Conservation (phyloP, 2,888 invertebrate species). For the Diadromus collaris region DNA sequence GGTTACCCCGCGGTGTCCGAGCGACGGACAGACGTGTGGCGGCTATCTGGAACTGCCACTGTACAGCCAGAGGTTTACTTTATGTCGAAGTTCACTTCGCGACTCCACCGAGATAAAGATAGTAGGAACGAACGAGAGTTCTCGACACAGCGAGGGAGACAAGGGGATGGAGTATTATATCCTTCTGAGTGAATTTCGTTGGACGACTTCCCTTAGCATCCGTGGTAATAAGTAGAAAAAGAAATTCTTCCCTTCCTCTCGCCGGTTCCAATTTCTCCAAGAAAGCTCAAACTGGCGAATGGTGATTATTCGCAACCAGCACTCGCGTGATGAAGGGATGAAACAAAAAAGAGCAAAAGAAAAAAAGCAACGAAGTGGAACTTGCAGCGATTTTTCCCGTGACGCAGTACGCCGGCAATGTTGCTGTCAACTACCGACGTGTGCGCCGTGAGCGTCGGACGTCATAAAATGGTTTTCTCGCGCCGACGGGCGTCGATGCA, state of each 20-base stretch:
- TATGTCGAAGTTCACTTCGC: conserved; percentile 63
- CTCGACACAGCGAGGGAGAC: conserved; percentile 2
- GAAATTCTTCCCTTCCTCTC: conserved; percentile 45
- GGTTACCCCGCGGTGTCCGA: conserved; percentile 5
- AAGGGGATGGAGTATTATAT: conserved; percentile 17
- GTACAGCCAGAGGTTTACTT: conserved; percentile 59
- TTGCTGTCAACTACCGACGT: conserved; percentile 26
- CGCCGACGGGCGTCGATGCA: conserved; percentile 47
- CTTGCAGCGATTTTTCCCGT: conserved; percentile 43
- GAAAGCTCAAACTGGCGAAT: conserved; percentile 51
- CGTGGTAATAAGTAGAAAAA: conserved; percentile 36
- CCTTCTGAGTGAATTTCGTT: conserved; percentile 49
- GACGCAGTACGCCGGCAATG: conserved; percentile 8
- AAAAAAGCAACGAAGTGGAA: conserved; percentile 16
- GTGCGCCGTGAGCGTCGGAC: conserved; percentile 5
- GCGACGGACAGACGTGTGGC: conserved; percentile 10
- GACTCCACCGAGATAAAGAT: conserved; percentile 48
- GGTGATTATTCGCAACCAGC: conserved; percentile 57
- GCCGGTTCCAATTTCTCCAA: conserved; percentile 52
- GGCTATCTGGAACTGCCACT: conserved; percentile 10
- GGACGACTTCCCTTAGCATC: conserved; percentile 45
- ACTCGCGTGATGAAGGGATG: conserved; percentile 48
- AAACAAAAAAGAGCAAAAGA: conserved; percentile 28
- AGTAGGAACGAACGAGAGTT: conserved; percentile 29
- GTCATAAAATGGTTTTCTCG: conserved; percentile 27